Conservation (phyloP, 2,797 vertebrate species). For the Sebastes iracundus region DNA sequence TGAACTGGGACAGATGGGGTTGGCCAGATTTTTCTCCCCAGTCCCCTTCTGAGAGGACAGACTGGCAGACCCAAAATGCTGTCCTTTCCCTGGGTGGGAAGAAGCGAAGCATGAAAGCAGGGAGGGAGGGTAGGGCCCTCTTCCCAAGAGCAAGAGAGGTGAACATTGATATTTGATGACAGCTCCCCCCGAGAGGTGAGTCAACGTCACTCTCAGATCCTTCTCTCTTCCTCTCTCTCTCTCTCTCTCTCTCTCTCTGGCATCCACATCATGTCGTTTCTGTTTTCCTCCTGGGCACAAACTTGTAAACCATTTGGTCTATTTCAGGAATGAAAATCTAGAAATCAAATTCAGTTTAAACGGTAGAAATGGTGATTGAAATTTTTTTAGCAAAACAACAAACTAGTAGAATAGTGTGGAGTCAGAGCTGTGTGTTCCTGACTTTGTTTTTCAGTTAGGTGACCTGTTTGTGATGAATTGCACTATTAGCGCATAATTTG, state of each 20-base stretch:
- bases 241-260: not conserved
- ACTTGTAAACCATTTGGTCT: slow-evolving; percentile 25
- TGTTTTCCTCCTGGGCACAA: slow-evolving; percentile 5
- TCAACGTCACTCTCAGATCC: slow-evolving; percentile 33
- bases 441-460: not conserved
- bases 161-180: slow-evolving; percentile 70
- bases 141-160: slow-evolving; percentile 55
- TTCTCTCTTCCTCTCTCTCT: not conserved
- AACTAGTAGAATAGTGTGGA: not conserved
- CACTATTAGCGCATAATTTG: slow-evolving; percentile 37
- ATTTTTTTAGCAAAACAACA: not conserved
- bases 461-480: slow-evolving; percentile 2
- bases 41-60: slow-evolving; percentile 68
- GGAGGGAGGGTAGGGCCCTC: not conserved
- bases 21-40: slow-evolving; percentile 57
- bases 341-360: not conserved
- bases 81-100: slow-evolving; percentile 39
- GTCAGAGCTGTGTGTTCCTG: not conserved
- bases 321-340: slow-evolving; percentile 1
- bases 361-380: not conserved
- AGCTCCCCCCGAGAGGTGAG: slow-evolving; percentile 58
- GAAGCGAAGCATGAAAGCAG: slow-evolving; percentile 62
- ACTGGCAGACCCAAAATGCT: slow-evolving; percentile 50
- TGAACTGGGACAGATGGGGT: slow-evolving; percentile 57
- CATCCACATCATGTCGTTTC: slow-evolving; percentile 24